Evolutionary conservation across 2,113 vertebrate species (phyloP).

Genomic region (Furnarius figulus): DNA sequence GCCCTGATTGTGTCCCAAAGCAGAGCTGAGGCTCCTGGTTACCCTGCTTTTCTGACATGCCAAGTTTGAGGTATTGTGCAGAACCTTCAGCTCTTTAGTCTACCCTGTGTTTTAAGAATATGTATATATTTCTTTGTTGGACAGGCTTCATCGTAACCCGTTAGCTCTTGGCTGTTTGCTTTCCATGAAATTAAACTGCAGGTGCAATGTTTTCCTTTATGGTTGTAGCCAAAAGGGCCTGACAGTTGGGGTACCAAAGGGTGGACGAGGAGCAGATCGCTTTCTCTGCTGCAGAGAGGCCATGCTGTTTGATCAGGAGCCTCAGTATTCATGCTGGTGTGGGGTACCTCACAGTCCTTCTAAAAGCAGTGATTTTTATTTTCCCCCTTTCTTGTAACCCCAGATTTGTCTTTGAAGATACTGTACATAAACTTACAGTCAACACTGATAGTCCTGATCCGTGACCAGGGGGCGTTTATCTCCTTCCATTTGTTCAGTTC

Average conservation of each 20-base stretch:
- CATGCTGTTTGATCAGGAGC: fast-evolving
- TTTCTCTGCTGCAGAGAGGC: background rate
- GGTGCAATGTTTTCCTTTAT: background rate
- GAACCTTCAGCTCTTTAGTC: background rate
- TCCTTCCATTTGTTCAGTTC: background rate
- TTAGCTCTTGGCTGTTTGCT: background rate
- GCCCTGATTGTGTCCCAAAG: fast-evolving
- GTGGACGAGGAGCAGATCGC: background rate
- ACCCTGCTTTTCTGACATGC: background rate
- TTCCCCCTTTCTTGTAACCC: background rate
- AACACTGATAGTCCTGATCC: background rate
- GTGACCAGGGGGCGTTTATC: background rate
- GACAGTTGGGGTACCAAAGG: background rate
- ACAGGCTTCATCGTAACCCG: background rate
- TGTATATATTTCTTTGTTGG: background rate
- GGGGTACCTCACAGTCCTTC: background rate
- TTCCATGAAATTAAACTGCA: background rate
- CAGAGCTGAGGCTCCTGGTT: background rate
- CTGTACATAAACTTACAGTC: background rate
- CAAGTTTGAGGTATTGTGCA: background rate
- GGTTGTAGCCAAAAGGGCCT: background rate
- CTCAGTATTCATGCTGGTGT: fast-evolving
- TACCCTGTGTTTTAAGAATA: background rate
- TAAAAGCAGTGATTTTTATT: background rate
- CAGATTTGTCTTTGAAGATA: background rate